Conservation (phyloP, 2,797 vertebrate genomes). For the Poeciliopsis gracilis region DNA sequence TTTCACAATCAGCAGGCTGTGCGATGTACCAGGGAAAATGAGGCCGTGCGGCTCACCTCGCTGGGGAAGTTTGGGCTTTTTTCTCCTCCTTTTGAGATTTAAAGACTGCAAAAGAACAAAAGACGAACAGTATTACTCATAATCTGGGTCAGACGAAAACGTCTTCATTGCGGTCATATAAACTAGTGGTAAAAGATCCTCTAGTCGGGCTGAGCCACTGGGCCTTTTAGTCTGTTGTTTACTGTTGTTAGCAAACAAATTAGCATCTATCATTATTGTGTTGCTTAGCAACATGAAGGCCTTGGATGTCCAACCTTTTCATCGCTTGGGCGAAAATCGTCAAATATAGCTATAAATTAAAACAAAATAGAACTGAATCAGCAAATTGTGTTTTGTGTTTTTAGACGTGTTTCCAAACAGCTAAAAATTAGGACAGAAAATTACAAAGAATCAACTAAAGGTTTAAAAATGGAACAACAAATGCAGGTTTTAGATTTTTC, state of each 20-base stretch:
- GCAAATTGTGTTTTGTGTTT: not conserved
- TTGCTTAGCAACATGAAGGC: not conserved
- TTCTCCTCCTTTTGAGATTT: conserved; percentile 7
- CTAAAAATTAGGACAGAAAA: too few relatives aligned
- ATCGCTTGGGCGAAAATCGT: not conserved
- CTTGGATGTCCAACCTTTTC: not conserved
- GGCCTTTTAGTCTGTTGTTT: not conserved
- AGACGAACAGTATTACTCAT: not conserved
- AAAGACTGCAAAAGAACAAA: conserved; percentile 2
- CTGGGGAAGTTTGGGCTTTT: conserved; percentile 52
- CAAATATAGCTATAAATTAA: not conserved
- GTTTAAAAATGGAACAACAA: too few relatives aligned
- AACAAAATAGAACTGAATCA: not conserved
- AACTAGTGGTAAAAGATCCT: not conserved
- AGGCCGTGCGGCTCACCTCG: conserved; percentile 56
- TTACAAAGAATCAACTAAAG: too few relatives aligned
- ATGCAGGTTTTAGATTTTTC: too few relatives aligned
- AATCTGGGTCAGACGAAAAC: not conserved
- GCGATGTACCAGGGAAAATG: conserved; percentile 60
- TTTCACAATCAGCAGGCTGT: conserved; percentile 71
- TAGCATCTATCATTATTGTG: not conserved
- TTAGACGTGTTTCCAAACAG: too few relatives aligned
- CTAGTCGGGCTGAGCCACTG: not conserved
- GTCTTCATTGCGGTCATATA: not conserved
- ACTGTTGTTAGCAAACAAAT: not conserved